Evolutionary conservation across 1,140 invertebrate species (phyloP).

Genomic region (Drosophila littoralis): DNA sequence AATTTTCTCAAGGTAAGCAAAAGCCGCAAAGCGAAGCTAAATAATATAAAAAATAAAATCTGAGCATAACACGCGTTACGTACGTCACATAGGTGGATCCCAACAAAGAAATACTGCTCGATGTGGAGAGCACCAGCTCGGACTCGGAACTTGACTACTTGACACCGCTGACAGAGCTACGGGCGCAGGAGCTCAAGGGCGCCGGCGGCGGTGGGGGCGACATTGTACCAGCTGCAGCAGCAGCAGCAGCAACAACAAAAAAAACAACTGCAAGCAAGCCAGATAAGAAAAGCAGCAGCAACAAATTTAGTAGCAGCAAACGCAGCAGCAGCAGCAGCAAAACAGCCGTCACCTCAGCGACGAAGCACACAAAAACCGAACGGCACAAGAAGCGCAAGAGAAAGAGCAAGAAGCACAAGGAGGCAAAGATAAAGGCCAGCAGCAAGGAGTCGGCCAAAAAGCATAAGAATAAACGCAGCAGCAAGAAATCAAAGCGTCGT

Average conservation of each 20-base stretch:
- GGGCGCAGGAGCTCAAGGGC: conserved; percentile 89
- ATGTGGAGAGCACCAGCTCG: conserved; percentile 97
- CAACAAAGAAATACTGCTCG: conserved; percentile 95
- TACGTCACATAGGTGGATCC: conserved; percentile 87
- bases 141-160: conserved; percentile 92
- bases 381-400: conserved; percentile 70
- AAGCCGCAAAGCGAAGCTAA: conserved; percentile 14
- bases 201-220: conserved; percentile 85
- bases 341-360: conserved; percentile 23
- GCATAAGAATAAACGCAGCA: conserved; percentile 41
- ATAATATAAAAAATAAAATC: neutral
- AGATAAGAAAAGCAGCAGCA: conserved; percentile 34
- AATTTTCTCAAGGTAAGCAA: conserved; percentile 95
- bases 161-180: conserved; percentile 91
- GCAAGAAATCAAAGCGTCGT: conserved; percentile 65
- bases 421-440: conserved; percentile 30
- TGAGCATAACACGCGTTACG: conserved; percentile 19
- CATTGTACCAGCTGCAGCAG: conserved; percentile 11
- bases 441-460: conserved; percentile 43
- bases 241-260: conserved; percentile 3
- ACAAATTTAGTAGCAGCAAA: conserved; percentile 23
- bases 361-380: conserved; percentile 57
- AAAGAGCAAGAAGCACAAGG: conserved; percentile 66
- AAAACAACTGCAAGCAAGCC: conserved; percentile 17
- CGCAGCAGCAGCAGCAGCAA: conserved; percentile 26